A percentile compares a stretch with the other conserved stretches of the same genome.
Conservation (phyloP, 2,888 invertebrate genomes). For the Metopia argyrocephala region DNA sequence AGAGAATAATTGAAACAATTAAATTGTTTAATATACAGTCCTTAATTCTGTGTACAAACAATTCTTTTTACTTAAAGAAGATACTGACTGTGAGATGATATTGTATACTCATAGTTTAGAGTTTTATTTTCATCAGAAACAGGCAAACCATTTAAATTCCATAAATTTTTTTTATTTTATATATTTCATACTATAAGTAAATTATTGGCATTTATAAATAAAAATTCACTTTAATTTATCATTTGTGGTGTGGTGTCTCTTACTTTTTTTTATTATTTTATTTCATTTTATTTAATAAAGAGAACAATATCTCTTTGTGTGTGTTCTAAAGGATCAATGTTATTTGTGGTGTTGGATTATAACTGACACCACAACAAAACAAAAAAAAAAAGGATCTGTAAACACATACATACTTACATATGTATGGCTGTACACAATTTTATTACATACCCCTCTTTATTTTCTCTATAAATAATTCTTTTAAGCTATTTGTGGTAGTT, state of each 20-base stretch:
- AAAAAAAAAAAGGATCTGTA: conserved; percentile 46
- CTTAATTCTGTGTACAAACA: conserved; percentile 41
- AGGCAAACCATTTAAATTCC: conserved; percentile 13
- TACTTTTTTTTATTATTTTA: no score
- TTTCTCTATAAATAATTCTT: conserved; percentile 14
- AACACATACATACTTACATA: no score
- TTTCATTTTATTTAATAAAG: not conserved
- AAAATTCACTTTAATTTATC: conserved; percentile 40
- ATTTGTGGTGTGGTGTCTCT: conserved; percentile 47
- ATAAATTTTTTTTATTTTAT: conserved; percentile 29
- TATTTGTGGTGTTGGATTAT: conserved; percentile 58
- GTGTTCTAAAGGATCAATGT: conserved; percentile 50
- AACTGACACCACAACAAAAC: conserved; percentile 46
- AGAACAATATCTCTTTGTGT: conserved; percentile 21
- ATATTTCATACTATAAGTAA: no score
- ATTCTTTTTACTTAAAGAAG: not conserved
- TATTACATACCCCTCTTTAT: conserved; percentile 33
- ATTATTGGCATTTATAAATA: conserved; percentile 28
- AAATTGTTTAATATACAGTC: not conserved
- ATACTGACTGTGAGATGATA: no score
- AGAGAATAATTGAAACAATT: not conserved
- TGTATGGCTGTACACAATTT: conserved; percentile 29
- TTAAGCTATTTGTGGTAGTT: conserved; percentile 23
- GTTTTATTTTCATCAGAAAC: no score
- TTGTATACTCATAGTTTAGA: no score